A percentile compares a stretch with the other conserved stretches of the same genome.
Conservation (phyloP, 2,888 invertebrate genomes). For the Scaptomyza polygonia region DNA sequence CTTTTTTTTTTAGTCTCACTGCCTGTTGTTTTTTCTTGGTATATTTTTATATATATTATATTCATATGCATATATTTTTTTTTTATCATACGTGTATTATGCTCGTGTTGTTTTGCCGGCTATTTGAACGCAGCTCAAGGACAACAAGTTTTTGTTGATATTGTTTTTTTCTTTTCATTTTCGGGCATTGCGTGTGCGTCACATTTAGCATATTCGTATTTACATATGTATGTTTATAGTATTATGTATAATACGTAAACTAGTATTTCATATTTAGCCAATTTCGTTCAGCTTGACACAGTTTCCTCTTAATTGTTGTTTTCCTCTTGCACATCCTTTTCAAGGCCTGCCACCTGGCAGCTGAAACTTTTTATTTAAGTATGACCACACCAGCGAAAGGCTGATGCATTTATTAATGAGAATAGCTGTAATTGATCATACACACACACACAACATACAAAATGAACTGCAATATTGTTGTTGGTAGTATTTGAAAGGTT, state of each 20-base stretch:
- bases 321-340: conserved; percentile 14
- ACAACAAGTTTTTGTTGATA: conserved; percentile 65
- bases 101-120: conserved; percentile 65
- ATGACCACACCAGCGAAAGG: conserved; percentile 23
- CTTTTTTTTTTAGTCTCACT: conserved; percentile 13
- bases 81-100: conserved; percentile 20
- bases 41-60: background rate
- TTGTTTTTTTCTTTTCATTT: conserved; percentile 12
- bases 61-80: conserved; percentile 1
- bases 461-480: conserved; percentile 9
- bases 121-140: conserved; percentile 55
- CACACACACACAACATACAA: no score
- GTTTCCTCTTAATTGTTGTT: conserved; percentile 1
- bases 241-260: conserved; percentile 30
- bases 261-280: conserved; percentile 4
- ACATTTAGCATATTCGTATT: conserved; percentile 61
- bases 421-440: background rate
- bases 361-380: conserved; percentile 5
- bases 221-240: conserved; percentile 2
- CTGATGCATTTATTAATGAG: conserved; percentile 15
- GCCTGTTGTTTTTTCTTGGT: conserved; percentile 20
- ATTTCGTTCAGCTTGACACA: conserved; percentile 21
- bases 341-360: conserved; percentile 23
- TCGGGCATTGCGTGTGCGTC: conserved; percentile 61
- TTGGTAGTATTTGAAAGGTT: conserved; percentile 45